Evolutionary conservation across 2,113 vertebrate species (phyloP).

Genomic region (Puntigrus tetrazona): DNA sequence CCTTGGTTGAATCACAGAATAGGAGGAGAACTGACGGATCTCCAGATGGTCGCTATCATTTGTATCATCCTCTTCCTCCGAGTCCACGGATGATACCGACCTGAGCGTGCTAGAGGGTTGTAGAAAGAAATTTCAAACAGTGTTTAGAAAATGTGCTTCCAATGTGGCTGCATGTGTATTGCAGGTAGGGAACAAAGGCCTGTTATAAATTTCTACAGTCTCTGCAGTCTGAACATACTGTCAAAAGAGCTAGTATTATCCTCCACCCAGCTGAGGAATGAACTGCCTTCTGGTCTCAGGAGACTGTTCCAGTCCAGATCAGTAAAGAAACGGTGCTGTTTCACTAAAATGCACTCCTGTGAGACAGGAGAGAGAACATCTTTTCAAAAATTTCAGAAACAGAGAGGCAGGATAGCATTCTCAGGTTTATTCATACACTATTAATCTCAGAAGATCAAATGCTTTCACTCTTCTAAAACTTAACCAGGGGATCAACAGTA

Average conservation of each 20-base stretch:
- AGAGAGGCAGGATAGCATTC: background rate
- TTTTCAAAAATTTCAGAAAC: slow-evolving; percentile 16
- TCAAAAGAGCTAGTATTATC: slow-evolving; percentile 99
- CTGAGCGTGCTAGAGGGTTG: slow-evolving; percentile 82
- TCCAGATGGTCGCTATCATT: slow-evolving; percentile 93
- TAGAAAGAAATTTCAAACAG: background rate
- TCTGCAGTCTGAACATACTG: slow-evolving; percentile 75
- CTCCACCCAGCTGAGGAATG: slow-evolving; percentile 95
- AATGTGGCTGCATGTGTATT: background rate
- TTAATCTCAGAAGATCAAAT: slow-evolving; percentile 10
- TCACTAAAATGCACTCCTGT: slow-evolving; percentile 91
- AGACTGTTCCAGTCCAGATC: slow-evolving; percentile 96
- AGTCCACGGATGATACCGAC: slow-evolving; percentile 92
- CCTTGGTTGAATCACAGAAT: slow-evolving; percentile 97
- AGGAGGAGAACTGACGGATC: slow-evolving; percentile 95
- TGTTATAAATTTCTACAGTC: slow-evolving; percentile 1
- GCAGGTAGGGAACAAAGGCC: background rate
- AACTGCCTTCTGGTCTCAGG: slow-evolving; percentile 97
- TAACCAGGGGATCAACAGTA: background rate
- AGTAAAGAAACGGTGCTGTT: slow-evolving; percentile 92
- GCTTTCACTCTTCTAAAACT: background rate
- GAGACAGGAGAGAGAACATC: background rate
- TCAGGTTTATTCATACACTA: background rate
- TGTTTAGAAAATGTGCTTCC: background rate
- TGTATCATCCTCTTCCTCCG: slow-evolving; percentile 95